Percentiles rank a stretch among this genome's conserved stretches.
Conservation (phyloP, 2,888 invertebrate species). For the Cosmorhoe ocellata region DNA sequence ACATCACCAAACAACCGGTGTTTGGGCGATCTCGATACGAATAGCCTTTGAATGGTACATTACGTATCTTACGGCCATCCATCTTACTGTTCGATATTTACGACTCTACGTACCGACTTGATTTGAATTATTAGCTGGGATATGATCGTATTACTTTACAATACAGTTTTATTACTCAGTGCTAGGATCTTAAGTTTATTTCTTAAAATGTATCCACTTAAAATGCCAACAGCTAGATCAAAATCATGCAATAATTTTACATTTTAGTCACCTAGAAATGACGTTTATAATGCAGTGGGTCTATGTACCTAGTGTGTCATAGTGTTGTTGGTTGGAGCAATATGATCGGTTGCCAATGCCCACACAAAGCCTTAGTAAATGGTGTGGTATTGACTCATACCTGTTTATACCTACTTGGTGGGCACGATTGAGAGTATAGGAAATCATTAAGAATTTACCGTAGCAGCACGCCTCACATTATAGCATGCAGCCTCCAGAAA, state of each 20-base stretch:
- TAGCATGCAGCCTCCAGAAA: slow-evolving; percentile 30
- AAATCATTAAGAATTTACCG: slow-evolving; percentile 35
- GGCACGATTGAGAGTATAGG: slow-evolving; percentile 12
- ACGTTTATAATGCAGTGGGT: too few species aligned
- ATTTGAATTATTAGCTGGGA: slow-evolving; percentile 31
- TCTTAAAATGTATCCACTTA: slow-evolving; percentile 2
- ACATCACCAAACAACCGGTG: slow-evolving; percentile 80
- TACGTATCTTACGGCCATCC: slow-evolving; percentile 50
- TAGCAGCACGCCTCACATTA: slow-evolving; percentile 26
- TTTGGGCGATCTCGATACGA: slow-evolving; percentile 70
- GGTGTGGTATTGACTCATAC: background rate
- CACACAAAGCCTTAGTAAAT: background rate
- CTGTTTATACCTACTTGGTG: background rate
- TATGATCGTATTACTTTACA: slow-evolving; percentile 28
- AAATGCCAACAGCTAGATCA: background rate
- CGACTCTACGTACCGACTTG: slow-evolving; percentile 30
- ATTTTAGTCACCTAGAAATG: too few species aligned
- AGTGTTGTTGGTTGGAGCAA: too few species aligned
- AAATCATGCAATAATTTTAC: too few species aligned
- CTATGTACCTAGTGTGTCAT: too few species aligned
- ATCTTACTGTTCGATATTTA: slow-evolving; percentile 37
- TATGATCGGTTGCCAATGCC: too few species aligned
- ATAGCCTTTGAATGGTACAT: slow-evolving; percentile 66
- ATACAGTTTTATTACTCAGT: slow-evolving; percentile 17
- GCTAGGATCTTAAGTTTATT: slow-evolving; percentile 1